Evolutionary conservation across 1,140 invertebrate species (phyloP), one percentile per base, ranked within the genome.

Genomic region (Aporrectodea caliginosa): DNA sequence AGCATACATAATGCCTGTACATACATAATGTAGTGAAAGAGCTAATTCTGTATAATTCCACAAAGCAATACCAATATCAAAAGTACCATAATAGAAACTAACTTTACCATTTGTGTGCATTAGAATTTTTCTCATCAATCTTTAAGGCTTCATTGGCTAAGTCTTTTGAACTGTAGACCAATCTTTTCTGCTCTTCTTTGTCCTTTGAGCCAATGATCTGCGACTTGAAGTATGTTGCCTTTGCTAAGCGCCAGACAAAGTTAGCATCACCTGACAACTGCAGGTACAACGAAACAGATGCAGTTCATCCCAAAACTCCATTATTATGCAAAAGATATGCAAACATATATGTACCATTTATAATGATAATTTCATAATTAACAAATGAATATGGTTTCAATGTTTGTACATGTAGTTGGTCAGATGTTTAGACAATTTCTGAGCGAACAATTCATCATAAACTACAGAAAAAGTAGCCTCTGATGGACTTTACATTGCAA

Each of bases 101-200:
- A 58, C 75, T 58, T 77, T 84, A 93, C 93, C 93, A 94, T 88
- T 94, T 94, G 85, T 94, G 93, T 34, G 91, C 89, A 84, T 93
- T 90, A 0, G 90, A 86, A 84, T 90, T 88, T 27, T 89, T 83
- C 1, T 89, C 84, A 80, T 91, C 88, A 1, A 91, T 75, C 79
- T 89, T 84, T 14, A 94, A 83, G 78, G 92, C 89, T 84, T 86
- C 85, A 82, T 91, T 87, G 78, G 92, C 93, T 82, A 90, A 90
- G 58, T 90, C 88, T 68, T 81, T 89, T 91, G 92, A 92, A 90
- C 91, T 88, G 81, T 87, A 87, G 32, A 92, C 85, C 73, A 91
- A 86, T 84, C 91, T 90, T 81, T 90, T 91, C 75, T 86, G 85
- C 58, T 90, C 88, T 72, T 84, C 82, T 84, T 92, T 87, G 71